phyloP scores from a whole-genome alignment of 2,113 vertebrate genomes.

The Nothocercus nigrocapillus region DNA sequence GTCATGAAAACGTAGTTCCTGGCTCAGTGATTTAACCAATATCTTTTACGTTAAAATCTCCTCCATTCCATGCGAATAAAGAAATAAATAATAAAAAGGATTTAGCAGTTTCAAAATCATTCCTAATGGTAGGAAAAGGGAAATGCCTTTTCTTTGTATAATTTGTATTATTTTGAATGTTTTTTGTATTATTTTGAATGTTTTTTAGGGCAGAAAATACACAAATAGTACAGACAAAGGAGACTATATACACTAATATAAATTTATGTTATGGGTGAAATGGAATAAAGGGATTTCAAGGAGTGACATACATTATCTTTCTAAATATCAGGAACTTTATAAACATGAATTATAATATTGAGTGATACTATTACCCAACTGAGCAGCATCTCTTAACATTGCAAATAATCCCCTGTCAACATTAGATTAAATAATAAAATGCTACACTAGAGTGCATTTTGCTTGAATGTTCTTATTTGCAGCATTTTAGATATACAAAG shows the following conservation, averaged over 20 bases:
- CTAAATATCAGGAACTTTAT: background rate
- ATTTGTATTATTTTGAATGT: background rate
- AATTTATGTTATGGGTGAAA: background rate
- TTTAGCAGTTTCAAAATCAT: background rate
- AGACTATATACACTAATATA: background rate
- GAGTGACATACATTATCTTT: background rate
- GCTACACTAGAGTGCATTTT: background rate
- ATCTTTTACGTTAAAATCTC: background rate
- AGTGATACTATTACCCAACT: background rate
- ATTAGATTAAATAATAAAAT: background rate
- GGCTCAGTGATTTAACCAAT: background rate
- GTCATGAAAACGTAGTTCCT: background rate
- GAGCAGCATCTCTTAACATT: background rate
- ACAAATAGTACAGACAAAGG: background rate
- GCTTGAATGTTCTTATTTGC: background rate
- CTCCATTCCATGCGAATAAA: background rate
- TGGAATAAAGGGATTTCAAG: background rate
- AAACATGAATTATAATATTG: background rate
- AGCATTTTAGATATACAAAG: background rate
- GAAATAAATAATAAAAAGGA: background rate
- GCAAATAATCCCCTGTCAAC: background rate
- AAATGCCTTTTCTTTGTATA: background rate
- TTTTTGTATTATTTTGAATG: background rate
- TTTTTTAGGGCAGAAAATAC: background rate
- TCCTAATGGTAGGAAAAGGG: background rate